Evolutionary conservation across 2,888 invertebrate genomes (phyloP), one percentile per base, ranked within the genome.

Genomic region (Parnassius mnemosyne): DNA sequence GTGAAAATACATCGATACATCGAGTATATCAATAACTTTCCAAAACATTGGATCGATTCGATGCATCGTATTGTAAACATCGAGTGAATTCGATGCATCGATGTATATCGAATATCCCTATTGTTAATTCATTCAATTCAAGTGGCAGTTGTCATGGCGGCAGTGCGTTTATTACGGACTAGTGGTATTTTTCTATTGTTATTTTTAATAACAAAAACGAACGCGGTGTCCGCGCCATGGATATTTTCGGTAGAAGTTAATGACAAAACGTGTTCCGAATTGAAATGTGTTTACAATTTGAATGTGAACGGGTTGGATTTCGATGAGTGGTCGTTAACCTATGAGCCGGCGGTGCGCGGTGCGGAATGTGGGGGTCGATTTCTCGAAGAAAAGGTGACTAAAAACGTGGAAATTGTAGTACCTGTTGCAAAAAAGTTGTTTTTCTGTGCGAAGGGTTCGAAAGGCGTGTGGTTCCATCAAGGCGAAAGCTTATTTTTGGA

Each of bases 141-240:
- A 65, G 68, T 68, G 66, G 72, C 68, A 61, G 71, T 66, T 69
- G 79, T 72, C 71, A 89, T 89, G 89, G 88, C 85, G 73, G 63
- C 66, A 64, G 81, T 78, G 79, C 63, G 69, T 63, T 64, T 65
- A 34, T 77, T 79, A 84, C 87, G 89, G 90, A 89, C 89, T 89
- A 90, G 81, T 78, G 79, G 83, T 69, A 74, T 89, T 77, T 87
- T 89, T 74, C 72, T 90, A 65, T 79, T 89, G 68, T 83, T 89
- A 82, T 88, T 89, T 78, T 83, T 86, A 81, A 80, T 86, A 81
- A 75, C 75, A 75, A 79, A 80, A 76, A 76, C 82, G 60, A 72
- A 76, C 73, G 83, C 85, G 66, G 77, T 77, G 69, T 74, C 82
- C 53, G 82, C 85, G 64, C 89, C 89, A 85, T 84, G 89, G 90